Evolutionary conservation across 2,113 vertebrate genomes (phyloP), one percentile per base, ranked within the genome.

Genomic region (Corapipo altera): DNA sequence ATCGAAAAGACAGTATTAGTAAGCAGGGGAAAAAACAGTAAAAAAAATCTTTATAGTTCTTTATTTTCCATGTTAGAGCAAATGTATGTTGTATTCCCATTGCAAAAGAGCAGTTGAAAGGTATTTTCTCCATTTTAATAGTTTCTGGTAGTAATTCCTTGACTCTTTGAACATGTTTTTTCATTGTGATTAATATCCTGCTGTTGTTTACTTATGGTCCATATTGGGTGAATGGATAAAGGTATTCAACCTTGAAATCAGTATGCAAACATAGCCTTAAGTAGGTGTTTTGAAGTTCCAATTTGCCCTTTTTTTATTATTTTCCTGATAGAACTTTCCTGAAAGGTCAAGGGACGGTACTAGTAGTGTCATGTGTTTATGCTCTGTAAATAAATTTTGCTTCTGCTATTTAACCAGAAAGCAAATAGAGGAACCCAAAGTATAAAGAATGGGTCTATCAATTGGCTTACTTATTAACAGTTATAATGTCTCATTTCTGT

Each of bases 381-480:
- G 22, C 3, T 64, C 5, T 17, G 33, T 35, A 48, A 75, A 48
- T n/a, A 69, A 82, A 82, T 41, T 75, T 69, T 69, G 13, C 64
- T 35, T 54, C 26, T 84, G 9, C 1, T 12, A 78, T 91, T 89
- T 59, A 64, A 87, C 23, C 21, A 52, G n/a, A 74, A 90, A 93
- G 73, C 55, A 95, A 96, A 92, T 44, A 79, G 58, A 51, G 7
- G 19, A 88, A 57, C 61, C 7, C 19, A 52, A 91, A 84, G n/a
- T 2, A 77, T 67, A 90, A 72, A 71, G 22, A 6, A 27, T 72
- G 27, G 30, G 32, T 95, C 65, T 94, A 32, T 93, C 78, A 89
- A 55, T 76, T 95, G 88, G 57, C 41, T 90, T 94, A 76, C 33
- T 97, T 93, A 86, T 93, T 97, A 97, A 93, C 46, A 86, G 43